Base-by-base conservation (phyloP, 2,113 vertebrate genomes). In the Condylura cristata region DNA sequence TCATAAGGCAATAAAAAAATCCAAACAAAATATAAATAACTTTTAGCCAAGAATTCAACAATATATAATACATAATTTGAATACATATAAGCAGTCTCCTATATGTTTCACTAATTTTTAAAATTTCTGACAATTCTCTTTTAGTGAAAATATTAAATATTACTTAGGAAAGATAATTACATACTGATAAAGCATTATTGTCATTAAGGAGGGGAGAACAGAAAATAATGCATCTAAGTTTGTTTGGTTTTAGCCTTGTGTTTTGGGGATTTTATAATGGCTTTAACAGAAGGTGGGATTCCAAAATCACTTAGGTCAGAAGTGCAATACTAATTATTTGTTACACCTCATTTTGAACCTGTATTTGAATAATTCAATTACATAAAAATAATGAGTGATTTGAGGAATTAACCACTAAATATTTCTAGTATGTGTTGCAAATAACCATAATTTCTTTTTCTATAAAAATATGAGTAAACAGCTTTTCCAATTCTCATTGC, bases 401-500 rank as follows among this genome's bases (percentile, higher is more conserved):
- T n/a, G 86, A 96, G 28, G 70, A 20, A 90, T 34, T 8, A 30
- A 94, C 8, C 51, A 8, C 5, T 92, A 78, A 91, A 3, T 0
- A 84, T 44, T 94, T 94, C 0, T 17, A 80, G 48, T 91, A 39
- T 79, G 0, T 58, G 28, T 16, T 60, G 6, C 30, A 10, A 81
- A 56, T 86, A 61, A 0, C 9, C 24, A 76, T 95, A 63, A 96
- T 93, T 13, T 30, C 75, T 46, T 96, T 89, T 82, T 82, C 70
- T 88, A 51, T 22, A 65, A 65, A 89, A 58, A 26, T 41, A 34
- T 16, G 16, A 71, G 32, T 88, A 79, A 80, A 44, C 7, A 71
- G 7, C 0, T 44, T 14, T 74, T 51, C 10, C 81, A 37, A 32
- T 85, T 61, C 5, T 89, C 63, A 83, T 51, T 56, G 84, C 61